phyloP scores from a whole-genome alignment of 1,140 invertebrate genomes.

The Caenorhabditis briggsae region DNA sequence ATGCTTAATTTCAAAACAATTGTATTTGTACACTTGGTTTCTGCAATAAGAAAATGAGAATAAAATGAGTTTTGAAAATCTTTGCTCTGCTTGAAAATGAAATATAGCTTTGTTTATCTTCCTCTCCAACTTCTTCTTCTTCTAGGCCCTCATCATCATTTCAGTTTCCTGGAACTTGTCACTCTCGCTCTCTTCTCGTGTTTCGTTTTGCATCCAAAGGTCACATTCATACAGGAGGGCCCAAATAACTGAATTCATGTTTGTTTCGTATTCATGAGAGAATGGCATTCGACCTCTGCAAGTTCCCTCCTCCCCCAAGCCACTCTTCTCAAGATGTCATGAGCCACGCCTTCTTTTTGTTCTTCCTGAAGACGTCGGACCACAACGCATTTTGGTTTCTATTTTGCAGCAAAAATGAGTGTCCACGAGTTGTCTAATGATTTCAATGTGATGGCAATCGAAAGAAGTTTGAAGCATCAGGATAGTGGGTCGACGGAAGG shows the following conservation, averaged over 20 bases:
- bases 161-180: constrained; percentile 30
- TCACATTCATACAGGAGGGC: not conserved
- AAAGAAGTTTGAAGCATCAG: constrained; percentile 1
- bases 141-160: too few species aligned
- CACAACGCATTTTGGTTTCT: not conserved
- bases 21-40: not conserved
- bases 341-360: constrained; percentile 21
- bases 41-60: not conserved
- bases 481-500: constrained; percentile 21
- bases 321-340: not conserved
- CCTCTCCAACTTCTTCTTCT: too few species aligned
- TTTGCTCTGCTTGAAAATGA: not conserved
- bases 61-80: not conserved
- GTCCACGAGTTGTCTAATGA: not conserved
- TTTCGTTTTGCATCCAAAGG: constrained; percentile 19
- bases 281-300: constrained; percentile 20
- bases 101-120: not conserved
- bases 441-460: not conserved
- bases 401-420: not conserved
- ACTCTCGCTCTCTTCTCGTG: not conserved
- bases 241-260: constrained; percentile 42
- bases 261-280: constrained; percentile 50
- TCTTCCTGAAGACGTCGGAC: not conserved
- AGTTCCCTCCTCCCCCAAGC: constrained; percentile 40
- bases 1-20: not conserved